Conservation (phyloP, 2,113 vertebrate genomes). For the Rhodinocichla rosea region DNA sequence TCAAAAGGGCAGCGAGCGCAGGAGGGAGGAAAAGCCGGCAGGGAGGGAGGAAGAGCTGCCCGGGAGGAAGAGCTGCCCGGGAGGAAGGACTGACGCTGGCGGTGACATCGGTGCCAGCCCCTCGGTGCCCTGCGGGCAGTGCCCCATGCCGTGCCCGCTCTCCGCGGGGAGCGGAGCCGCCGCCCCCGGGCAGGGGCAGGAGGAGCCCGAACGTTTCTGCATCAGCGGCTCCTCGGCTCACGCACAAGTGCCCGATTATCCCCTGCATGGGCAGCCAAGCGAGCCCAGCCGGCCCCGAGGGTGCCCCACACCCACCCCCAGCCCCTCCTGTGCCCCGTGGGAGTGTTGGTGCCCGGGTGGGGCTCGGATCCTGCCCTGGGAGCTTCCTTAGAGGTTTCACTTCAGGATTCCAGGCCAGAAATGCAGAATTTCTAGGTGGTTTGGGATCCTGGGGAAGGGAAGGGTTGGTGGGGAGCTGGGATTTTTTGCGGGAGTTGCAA, state of each 20-base stretch:
- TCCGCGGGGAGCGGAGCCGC: too few relatives aligned
- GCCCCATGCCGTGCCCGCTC: background rate
- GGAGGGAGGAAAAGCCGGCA: background rate
- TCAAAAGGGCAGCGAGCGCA: rapidly evolving
- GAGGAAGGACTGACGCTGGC: background rate
- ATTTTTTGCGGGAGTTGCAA: background rate
- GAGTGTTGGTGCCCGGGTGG: background rate
- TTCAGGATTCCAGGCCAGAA: background rate
- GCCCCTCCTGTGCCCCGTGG: rapidly evolving
- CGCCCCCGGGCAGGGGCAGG: background rate
- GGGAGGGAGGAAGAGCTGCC: background rate
- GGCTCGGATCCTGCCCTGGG: background rate
- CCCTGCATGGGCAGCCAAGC: background rate
- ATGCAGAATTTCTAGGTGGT: background rate
- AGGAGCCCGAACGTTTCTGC: background rate
- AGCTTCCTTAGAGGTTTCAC: rapidly evolving
- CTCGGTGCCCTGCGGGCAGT: rapidly evolving
- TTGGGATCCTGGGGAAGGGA: rapidly evolving
- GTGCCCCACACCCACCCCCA: background rate
- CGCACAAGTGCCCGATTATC: background rate
- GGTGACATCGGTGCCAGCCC: rapidly evolving
- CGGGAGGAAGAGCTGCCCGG: too few relatives aligned
- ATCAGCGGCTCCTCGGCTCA: background rate
- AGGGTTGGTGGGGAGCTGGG: background rate
- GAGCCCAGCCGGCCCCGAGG: background rate